phyloP scores from a whole-genome alignment of 2,888 invertebrate genomes.

The Agrotis exclamationis region DNA sequence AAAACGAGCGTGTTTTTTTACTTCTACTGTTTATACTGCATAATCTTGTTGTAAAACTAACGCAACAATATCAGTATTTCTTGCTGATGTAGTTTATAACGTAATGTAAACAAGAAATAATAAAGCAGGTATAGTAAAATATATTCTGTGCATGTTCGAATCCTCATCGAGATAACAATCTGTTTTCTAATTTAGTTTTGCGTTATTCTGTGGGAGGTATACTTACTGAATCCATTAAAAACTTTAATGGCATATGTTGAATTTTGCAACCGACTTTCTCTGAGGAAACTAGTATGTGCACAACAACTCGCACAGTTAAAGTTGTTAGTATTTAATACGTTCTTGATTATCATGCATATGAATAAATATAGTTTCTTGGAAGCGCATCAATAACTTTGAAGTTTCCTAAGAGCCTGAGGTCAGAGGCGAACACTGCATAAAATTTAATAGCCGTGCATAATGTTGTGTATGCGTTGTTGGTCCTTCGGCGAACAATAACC shows the following conservation, averaged over 20 bases:
- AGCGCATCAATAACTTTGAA: constrained; percentile 69
- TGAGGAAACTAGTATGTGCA: constrained; percentile 1
- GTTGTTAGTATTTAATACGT: constrained; percentile 13
- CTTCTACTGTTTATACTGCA: not conserved
- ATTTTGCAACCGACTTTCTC: not conserved
- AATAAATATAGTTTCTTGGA: constrained; percentile 67
- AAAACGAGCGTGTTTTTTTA: constrained; percentile 23
- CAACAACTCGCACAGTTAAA: constrained; percentile 5
- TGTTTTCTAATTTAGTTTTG: not conserved
- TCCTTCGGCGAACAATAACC: constrained; percentile 85
- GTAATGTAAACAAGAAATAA: not conserved
- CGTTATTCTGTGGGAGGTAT: not conserved
- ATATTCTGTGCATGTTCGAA: not conserved
- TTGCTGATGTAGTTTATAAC: not conserved
- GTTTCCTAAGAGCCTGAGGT: constrained; percentile 73
- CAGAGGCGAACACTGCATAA: constrained; percentile 78
- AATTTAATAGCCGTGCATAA: constrained; percentile 74
- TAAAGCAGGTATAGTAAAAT: not conserved
- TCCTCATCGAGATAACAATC: not conserved
- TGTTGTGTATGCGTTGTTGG: constrained; percentile 64
- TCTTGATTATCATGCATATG: constrained; percentile 32
- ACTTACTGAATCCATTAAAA: not conserved
- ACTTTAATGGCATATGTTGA: not conserved
- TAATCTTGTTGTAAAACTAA: no score
- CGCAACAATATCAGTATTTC: not conserved